Conservation (phyloP, 2,797 vertebrate genomes). For the Neosilurus mollespiculum region DNA sequence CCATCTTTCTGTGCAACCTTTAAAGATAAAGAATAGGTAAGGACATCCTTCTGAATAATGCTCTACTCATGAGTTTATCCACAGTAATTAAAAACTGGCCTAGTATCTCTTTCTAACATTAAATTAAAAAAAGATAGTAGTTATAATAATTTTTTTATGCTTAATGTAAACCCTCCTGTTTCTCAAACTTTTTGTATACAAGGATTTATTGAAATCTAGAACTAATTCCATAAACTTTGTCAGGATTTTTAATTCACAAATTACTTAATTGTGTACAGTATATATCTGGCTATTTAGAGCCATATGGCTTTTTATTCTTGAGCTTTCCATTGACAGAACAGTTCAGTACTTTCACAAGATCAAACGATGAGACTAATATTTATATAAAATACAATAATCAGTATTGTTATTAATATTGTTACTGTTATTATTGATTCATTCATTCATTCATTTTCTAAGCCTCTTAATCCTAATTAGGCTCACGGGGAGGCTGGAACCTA, state of each 20-base stretch:
- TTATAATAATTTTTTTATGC: background rate
- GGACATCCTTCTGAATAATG: background rate
- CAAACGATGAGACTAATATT: too few relatives aligned
- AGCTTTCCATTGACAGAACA: background rate
- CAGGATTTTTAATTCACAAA: background rate
- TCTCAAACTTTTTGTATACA: background rate
- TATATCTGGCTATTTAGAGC: background rate
- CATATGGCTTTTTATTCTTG: background rate
- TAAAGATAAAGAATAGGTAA: conserved; percentile 37
- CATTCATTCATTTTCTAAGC: too few relatives aligned
- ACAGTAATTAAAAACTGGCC: conserved; percentile 1
- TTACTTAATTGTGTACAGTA: too few relatives aligned
- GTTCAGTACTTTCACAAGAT: too few relatives aligned
- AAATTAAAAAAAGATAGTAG: background rate
- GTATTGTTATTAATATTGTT: too few relatives aligned
- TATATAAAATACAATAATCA: too few relatives aligned
- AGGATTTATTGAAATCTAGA: too few relatives aligned
- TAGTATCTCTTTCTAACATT: background rate
- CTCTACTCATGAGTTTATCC: background rate
- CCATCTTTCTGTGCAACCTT: conserved; percentile 53
- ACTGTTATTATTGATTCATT: too few relatives aligned
- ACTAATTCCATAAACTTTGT: background rate
- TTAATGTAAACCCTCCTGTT: background rate
- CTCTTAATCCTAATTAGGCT: too few relatives aligned
- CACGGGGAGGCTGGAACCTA: too few relatives aligned